phyloP scores from a whole-genome alignment of 2,888 invertebrate genomes.

The Tenthredo livida region DNA sequence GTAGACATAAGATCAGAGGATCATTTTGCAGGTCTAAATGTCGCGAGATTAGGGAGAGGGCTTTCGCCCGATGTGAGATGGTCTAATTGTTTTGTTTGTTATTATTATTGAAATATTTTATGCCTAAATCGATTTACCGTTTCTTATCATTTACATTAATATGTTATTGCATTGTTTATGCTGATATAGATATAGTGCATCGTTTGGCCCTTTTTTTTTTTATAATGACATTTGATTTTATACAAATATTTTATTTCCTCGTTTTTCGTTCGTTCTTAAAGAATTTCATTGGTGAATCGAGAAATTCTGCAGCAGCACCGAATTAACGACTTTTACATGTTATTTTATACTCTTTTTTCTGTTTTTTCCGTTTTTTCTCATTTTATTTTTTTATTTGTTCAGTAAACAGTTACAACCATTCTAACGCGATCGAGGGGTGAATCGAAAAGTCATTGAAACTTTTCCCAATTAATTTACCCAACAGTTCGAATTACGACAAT shows the following conservation, averaged over 20 bases:
- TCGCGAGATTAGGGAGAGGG: background rate
- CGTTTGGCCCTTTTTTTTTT: background rate
- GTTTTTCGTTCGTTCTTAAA: background rate
- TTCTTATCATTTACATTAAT: background rate
- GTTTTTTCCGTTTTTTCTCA: too few relatives aligned
- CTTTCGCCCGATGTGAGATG: background rate
- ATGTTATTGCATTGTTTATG: background rate
- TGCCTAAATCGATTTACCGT: background rate
- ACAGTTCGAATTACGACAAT: background rate
- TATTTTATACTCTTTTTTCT: background rate
- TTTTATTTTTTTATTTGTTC: background rate
- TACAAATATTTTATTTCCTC: background rate
- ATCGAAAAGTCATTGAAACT: slow-evolving; percentile 39
- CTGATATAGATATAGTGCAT: background rate
- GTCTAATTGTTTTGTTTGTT: slow-evolving; percentile 18
- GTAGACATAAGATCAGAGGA: slow-evolving; percentile 32
- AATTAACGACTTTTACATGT: background rate
- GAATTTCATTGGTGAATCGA: background rate
- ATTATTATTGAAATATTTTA: background rate
- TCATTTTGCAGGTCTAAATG: background rate
- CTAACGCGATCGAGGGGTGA: background rate
- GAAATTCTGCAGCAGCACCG: background rate
- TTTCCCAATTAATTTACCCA: slow-evolving; percentile 8
- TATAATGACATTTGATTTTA: background rate
- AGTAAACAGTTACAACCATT: background rate